These are phyloP conservation scores for Ispidina picta DNA, from an alignment of 2,797 vertebrate genomes.

Conservation along the genomic window DNA sequence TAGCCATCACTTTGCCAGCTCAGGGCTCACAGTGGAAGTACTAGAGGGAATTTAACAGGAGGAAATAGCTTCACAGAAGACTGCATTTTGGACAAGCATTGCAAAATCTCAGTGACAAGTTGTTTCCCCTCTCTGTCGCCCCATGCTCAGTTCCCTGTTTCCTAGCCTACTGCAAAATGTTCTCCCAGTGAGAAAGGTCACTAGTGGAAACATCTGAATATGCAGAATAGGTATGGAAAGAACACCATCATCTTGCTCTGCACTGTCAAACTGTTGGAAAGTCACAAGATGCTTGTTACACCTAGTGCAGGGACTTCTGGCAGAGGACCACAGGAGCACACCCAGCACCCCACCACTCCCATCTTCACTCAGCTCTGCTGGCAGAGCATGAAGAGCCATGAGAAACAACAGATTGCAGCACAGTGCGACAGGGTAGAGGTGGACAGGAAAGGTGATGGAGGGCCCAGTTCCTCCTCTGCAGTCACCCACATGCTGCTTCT, in stretches of 20 bases:
- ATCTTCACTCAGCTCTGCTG: not conserved
- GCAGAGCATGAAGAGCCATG: not conserved
- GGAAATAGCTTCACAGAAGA: not conserved
- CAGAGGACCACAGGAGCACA: not conserved
- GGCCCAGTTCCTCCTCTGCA: not conserved
- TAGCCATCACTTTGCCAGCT: not conserved
- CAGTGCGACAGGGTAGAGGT: not conserved
- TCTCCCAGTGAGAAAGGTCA: not conserved
- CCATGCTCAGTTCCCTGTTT: not conserved
- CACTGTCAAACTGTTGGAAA: conserved; percentile 48
- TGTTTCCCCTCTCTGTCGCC: not conserved
- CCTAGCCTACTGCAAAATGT: not conserved
- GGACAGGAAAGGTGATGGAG: not conserved
- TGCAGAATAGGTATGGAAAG: conserved; percentile 31
- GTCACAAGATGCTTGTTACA: conserved; percentile 33
- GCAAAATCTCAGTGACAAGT: conserved; percentile 13
- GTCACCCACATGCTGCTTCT: fast-evolving
- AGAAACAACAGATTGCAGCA: not conserved
- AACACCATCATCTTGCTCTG: not conserved
- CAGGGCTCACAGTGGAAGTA: not conserved
- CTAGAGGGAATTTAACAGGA: not conserved
- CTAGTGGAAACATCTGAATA: conserved; percentile 25
- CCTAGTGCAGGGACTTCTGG: not conserved
- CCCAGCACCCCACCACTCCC: fast-evolving
- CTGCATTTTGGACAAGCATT: not conserved